Conservation (phyloP, 2,888 invertebrate species). For the Formica aserva region DNA sequence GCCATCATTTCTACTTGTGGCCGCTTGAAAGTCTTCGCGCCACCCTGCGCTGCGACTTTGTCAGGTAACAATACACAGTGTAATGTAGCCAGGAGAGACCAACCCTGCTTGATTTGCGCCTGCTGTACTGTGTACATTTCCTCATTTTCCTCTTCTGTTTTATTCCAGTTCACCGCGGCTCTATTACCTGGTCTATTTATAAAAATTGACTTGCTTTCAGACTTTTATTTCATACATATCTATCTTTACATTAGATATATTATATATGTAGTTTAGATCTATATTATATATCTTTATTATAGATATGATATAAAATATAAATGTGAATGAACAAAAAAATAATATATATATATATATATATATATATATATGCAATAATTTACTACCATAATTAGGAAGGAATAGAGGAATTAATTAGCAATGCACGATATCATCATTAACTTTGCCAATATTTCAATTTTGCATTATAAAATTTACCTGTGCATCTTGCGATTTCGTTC, state of each 20-base stretch:
- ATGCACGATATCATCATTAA: neutral
- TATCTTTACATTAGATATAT: neutral
- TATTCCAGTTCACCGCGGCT: slow-evolving; percentile 89
- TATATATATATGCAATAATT: neutral
- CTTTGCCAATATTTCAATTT: neutral
- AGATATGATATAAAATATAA: neutral
- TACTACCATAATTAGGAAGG: neutral
- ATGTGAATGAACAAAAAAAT: neutral
- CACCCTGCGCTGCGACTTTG: slow-evolving; percentile 91
- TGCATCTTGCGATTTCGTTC: slow-evolving; percentile 93
- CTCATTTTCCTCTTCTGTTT: slow-evolving; percentile 93
- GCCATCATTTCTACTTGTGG: slow-evolving; percentile 99
- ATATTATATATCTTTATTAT: neutral
- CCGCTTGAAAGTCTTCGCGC: slow-evolving; percentile 94
- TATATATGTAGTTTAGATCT: neutral
- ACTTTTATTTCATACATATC: neutral
- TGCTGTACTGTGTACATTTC: slow-evolving; percentile 94
- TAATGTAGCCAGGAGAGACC: slow-evolving; percentile 97
- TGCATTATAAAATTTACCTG: slow-evolving; percentile 85
- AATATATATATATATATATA: neutral
- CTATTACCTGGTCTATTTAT: slow-evolving; percentile 88
- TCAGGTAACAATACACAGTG: slow-evolving; percentile 98
- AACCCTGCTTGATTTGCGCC: slow-evolving; percentile 98
- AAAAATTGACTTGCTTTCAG: slow-evolving; percentile 11
- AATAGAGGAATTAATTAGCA: neutral